A percentile compares a stretch with the other conserved stretches of the same genome.
These are phyloP conservation scores for Acleris sparsana DNA, from an alignment of 2,888 invertebrate genomes.

Conservation along the genomic window DNA sequence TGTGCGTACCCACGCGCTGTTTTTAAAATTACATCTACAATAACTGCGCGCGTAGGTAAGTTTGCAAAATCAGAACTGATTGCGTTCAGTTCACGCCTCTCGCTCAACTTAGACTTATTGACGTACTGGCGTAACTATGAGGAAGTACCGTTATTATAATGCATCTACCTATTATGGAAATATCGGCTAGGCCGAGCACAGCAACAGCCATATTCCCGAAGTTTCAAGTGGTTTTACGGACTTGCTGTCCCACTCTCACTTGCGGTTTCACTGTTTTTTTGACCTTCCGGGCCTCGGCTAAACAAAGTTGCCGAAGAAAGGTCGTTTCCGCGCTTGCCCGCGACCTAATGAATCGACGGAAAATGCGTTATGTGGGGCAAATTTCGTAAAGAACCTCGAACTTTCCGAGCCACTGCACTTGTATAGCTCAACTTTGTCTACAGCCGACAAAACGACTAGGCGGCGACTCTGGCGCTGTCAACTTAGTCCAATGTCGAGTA, in stretches of 20 bases:
- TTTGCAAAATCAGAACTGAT: too few species aligned
- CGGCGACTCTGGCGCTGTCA: constrained; percentile 58
- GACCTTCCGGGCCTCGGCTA: constrained; percentile 20
- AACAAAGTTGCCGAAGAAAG: constrained; percentile 28
- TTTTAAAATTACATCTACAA: too few species aligned
- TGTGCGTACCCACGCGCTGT: too few species aligned
- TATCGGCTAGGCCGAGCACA: not conserved
- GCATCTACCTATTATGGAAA: not conserved
- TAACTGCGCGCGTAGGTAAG: too few species aligned
- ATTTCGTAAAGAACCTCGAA: constrained; percentile 68
- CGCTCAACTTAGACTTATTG: too few species aligned
- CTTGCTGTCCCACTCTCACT: not conserved
- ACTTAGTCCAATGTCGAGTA: constrained; percentile 53
- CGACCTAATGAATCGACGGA: constrained; percentile 31
- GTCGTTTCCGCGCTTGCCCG: constrained; percentile 21
- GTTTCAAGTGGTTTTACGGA: not conserved
- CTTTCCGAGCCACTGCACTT: constrained; percentile 70
- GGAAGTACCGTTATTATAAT: too few species aligned
- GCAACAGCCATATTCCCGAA: not conserved
- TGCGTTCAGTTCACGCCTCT: too few species aligned
- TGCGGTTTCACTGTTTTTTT: constrained; percentile 23
- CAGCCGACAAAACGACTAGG: constrained; percentile 60
- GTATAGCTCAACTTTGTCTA: constrained; percentile 70
- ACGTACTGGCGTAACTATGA: too few species aligned
- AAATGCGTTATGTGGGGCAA: constrained; percentile 62